Conservation (phyloP, 2,113 vertebrate species). For the Psittacara wagleri region DNA sequence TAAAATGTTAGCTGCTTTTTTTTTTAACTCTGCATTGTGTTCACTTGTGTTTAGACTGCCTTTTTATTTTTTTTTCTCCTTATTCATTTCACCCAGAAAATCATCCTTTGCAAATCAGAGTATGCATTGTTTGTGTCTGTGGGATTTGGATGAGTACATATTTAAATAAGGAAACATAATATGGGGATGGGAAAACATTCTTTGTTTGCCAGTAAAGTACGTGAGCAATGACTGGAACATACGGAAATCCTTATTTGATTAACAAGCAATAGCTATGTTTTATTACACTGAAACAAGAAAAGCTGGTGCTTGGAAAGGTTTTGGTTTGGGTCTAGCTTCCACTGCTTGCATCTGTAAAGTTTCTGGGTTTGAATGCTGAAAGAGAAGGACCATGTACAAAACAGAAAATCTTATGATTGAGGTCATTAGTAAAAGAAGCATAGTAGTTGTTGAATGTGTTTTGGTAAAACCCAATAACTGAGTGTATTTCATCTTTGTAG, state of each 20-base stretch:
- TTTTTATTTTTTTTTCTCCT: background rate
- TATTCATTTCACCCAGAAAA: background rate
- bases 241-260: conserved; percentile 4
- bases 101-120: background rate
- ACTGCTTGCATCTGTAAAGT: background rate
- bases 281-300: background rate
- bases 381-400: background rate
- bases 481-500: background rate
- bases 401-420: background rate
- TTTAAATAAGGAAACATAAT: background rate
- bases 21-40: background rate
- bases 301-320: background rate
- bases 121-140: background rate
- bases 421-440: background rate
- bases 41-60: background rate
- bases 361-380: background rate
- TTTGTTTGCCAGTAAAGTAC: background rate
- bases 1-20: background rate
- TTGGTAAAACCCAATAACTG: background rate
- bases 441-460: background rate
- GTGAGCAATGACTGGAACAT: background rate
- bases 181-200: background rate
- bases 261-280: background rate
- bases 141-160: background rate
- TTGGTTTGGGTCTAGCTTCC: background rate